phyloP scores from a whole-genome alignment of 1,140 invertebrate species.

The Zaprionus kolodkinae region DNA sequence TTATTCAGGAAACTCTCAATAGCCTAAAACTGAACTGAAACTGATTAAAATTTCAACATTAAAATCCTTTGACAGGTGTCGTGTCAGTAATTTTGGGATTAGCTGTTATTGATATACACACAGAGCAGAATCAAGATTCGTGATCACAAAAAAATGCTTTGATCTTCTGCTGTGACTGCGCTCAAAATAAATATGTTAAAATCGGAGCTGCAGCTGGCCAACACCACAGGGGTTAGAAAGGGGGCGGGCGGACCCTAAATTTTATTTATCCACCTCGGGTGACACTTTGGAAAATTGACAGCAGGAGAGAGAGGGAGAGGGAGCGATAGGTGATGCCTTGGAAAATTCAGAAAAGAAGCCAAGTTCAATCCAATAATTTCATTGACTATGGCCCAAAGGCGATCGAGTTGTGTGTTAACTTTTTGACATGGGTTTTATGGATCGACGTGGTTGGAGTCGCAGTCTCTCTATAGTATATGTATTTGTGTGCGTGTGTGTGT shows the following conservation, averaged over 20 bases:
- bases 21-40: not conserved
- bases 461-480: not conserved
- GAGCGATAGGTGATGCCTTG: conserved; percentile 6
- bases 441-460: conserved; percentile 13
- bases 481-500: conserved; percentile 8
- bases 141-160: conserved; percentile 9
- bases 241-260: conserved; percentile 31
- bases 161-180: conserved; percentile 33
- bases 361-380: conserved; percentile 69
- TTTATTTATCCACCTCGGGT: conserved; percentile 60
- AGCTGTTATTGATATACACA: conserved; percentile 15
- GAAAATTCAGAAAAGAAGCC: conserved; percentile 20
- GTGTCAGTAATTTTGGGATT: not conserved
- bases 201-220: conserved; percentile 23
- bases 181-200: conserved; percentile 48
- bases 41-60: not conserved
- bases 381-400: conserved; percentile 55
- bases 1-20: not conserved
- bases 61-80: not conserved
- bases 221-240: conserved; percentile 51
- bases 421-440: conserved; percentile 77
- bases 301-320: conserved; percentile 45
- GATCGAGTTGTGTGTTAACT: conserved; percentile 60
- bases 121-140: not conserved
- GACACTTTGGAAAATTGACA: conserved; percentile 56